Conservation (phyloP, 2,113 vertebrate genomes). For the Chroicocephalus ridibundus region DNA sequence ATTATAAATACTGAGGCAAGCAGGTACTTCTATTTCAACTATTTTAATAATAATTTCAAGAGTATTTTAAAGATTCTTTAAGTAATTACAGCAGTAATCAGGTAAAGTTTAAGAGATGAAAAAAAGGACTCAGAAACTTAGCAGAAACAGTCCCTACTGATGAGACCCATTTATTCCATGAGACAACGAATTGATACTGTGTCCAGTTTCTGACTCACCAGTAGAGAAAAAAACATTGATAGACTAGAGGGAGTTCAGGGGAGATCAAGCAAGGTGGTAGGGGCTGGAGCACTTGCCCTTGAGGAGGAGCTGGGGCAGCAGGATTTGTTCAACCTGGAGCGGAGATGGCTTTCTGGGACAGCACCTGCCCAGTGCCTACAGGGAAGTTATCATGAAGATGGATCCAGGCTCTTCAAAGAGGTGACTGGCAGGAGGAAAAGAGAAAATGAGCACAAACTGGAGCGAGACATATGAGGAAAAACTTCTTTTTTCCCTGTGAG, state of each 20-base stretch:
- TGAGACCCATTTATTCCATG: background rate
- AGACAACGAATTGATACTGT: background rate
- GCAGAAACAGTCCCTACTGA: background rate
- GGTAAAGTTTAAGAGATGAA: background rate
- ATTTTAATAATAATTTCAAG: background rate
- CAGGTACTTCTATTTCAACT: background rate
- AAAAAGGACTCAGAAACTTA: background rate
- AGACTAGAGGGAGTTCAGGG: background rate
- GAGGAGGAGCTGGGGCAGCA: background rate
- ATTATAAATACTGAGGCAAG: background rate
- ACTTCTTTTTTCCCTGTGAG: background rate
- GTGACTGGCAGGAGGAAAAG: background rate
- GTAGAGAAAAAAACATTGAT: background rate
- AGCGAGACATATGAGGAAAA: background rate
- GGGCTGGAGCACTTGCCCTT: background rate
- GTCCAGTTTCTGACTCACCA: background rate
- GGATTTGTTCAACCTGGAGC: background rate
- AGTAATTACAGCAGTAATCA: background rate
- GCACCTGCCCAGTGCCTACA: too few relatives aligned
- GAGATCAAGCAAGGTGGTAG: background rate
- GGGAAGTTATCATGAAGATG: background rate
- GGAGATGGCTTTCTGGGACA: background rate
- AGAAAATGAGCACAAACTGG: background rate
- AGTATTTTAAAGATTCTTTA: background rate
- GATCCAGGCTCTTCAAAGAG: background rate